Evolutionary conservation across 2,888 invertebrate genomes (phyloP).

Genomic region (Trichopria drosophilae): DNA sequence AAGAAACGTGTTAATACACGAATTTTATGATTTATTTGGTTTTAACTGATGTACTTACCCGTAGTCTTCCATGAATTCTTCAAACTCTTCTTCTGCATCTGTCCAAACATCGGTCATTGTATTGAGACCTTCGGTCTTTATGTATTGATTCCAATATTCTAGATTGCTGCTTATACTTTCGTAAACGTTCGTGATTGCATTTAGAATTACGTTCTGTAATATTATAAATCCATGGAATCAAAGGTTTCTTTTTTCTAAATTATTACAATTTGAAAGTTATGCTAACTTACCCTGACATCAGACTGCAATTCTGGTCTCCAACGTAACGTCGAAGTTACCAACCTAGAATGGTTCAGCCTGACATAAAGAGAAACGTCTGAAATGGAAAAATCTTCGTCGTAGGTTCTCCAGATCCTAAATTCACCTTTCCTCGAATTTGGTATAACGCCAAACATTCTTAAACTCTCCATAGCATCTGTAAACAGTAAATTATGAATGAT

Average conservation of each 20-base stretch:
- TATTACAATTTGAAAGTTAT: too few species aligned
- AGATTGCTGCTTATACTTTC: constrained; percentile 57
- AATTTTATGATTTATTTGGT: too few species aligned
- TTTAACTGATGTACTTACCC: constrained; percentile 55
- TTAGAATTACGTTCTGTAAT: constrained; percentile 57
- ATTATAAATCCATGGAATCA: constrained; percentile 10
- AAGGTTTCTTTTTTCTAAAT: constrained; percentile 2
- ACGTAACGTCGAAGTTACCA: constrained; percentile 75
- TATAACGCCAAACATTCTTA: constrained; percentile 75
- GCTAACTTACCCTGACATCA: constrained; percentile 62
- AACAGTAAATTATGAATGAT: constrained; percentile 25
- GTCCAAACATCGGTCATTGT: constrained; percentile 73
- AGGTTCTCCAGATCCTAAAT: constrained; percentile 80
- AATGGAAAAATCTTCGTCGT: constrained; percentile 73
- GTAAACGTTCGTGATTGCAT: constrained; percentile 59
- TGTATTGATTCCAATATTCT: constrained; percentile 69
- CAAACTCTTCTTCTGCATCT: constrained; percentile 72
- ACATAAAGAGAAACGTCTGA: constrained; percentile 79
- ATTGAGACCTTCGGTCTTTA: constrained; percentile 71
- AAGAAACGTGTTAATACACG: constrained; percentile 1
- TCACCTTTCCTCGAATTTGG: constrained; percentile 76
- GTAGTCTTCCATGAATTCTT: constrained; percentile 73
- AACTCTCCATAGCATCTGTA: constrained; percentile 67
- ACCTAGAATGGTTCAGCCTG: constrained; percentile 79
- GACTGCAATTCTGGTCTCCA: constrained; percentile 78